These are phyloP conservation scores for Petrocephalus schoutedeni DNA, from an alignment of 2,797 vertebrate species.

Conservation along the genomic window DNA sequence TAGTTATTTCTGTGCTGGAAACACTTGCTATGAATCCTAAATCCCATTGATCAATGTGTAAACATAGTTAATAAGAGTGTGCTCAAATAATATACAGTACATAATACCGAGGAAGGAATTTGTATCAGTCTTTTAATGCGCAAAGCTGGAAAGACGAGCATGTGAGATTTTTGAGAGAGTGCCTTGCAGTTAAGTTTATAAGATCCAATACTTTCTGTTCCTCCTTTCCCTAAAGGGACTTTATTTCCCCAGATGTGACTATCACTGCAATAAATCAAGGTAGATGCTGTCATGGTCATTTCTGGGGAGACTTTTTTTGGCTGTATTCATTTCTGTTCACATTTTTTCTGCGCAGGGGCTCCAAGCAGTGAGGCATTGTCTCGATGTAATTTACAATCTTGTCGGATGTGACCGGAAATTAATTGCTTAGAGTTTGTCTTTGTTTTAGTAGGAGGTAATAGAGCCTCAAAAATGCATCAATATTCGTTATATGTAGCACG, in stretches of 20 bases:
- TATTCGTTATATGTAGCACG: not conserved
- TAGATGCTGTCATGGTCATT: not conserved
- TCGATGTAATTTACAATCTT: conserved; percentile 34
- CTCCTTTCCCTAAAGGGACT: not conserved
- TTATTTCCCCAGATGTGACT: conserved; percentile 3
- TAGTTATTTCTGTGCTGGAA: not conserved
- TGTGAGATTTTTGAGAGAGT: not conserved
- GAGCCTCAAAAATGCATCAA: conserved; percentile 3
- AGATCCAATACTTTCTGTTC: not conserved
- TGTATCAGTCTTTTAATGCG: not conserved
- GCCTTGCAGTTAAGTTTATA: conserved; percentile 1
- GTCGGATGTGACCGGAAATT: conserved; percentile 27
- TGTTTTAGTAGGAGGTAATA: conserved; percentile 13
- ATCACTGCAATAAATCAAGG: conserved; percentile 16
- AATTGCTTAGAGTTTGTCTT: conserved; percentile 34
- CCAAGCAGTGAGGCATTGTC: conserved; percentile 24
- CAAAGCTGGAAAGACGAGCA: not conserved
- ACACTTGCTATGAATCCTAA: not conserved
- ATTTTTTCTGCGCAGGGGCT: conserved; percentile 19
- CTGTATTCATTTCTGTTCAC: conserved; percentile 15
- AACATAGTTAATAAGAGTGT: not conserved
- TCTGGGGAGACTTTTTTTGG: not conserved
- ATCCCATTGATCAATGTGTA: not conserved
- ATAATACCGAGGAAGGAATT: not conserved
- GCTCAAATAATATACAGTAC: not conserved